Conservation (phyloP, 2,888 invertebrate genomes). For the Apotomis turbidana region DNA sequence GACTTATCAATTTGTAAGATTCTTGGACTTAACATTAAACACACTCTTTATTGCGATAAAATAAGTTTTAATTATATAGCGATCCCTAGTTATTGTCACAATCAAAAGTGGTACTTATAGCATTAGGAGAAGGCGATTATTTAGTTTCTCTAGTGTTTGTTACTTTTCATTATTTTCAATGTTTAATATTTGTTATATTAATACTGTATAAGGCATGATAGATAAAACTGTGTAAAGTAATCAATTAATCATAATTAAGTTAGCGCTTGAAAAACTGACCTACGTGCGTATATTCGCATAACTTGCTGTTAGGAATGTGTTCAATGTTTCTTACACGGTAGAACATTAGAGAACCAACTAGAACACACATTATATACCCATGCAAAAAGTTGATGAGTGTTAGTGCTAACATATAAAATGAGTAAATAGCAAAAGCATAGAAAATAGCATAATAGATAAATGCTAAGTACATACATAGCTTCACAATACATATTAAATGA, state of each 20-base stretch:
- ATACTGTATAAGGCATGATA: not conserved
- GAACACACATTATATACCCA: constrained; percentile 4
- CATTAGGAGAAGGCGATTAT: not conserved
- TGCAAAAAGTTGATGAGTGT: constrained; percentile 20
- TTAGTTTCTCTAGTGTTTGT: not conserved
- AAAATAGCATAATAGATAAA: constrained; percentile 26
- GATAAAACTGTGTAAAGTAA: too few species aligned
- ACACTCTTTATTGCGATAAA: not conserved
- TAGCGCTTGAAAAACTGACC: too few species aligned
- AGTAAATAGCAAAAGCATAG: constrained; percentile 37
- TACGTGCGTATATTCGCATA: not conserved
- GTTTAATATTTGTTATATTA: not conserved
- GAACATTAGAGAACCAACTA: not conserved
- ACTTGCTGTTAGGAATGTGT: constrained; percentile 6
- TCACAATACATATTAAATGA: constrained; percentile 29
- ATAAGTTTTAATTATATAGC: not conserved
- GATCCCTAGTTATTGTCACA: too few species aligned
- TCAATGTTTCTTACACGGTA: constrained; percentile 6
- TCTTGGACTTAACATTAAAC: constrained; percentile 18
- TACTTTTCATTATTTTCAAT: not conserved
- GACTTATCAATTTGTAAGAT: not conserved
- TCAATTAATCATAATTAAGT: too few species aligned
- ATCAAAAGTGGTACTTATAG: not conserved
- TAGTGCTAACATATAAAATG: constrained; percentile 11
- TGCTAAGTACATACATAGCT: constrained; percentile 35